These are phyloP conservation scores for Drosophila helvetica DNA, from an alignment of 2,888 invertebrate species.

Conservation along the genomic window DNA sequence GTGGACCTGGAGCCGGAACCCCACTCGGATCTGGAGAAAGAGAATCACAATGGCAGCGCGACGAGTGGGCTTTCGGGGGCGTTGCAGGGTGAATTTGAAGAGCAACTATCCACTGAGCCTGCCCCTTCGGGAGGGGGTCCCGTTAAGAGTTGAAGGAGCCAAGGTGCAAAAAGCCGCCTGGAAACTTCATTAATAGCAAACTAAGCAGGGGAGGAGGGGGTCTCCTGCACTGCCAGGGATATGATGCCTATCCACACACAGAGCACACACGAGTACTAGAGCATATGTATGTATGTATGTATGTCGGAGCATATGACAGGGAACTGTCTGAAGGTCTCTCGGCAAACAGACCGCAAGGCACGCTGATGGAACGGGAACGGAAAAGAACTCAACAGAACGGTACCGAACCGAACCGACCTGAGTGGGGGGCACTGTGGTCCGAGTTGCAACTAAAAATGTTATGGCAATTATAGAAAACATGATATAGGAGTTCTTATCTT, in stretches of 20 bases:
- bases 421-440: conserved; percentile 11
- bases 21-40: neutral
- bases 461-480: neutral
- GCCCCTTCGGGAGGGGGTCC: conserved; percentile 33
- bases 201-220: conserved; percentile 55
- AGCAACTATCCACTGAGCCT: conserved; percentile 43
- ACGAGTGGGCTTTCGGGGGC: conserved; percentile 19
- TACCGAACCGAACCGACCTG: neutral
- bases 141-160: conserved; percentile 24
- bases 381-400: neutral
- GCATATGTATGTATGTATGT: too few species aligned
- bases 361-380: conserved; percentile 13
- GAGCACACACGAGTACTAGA: neutral
- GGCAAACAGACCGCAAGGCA: conserved; percentile 29
- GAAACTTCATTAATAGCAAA: conserved; percentile 77
- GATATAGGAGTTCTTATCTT: too few species aligned
- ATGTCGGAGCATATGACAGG: conserved; percentile 52
- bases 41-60: conserved; percentile 48
- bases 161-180: conserved; percentile 55
- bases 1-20: neutral
- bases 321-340: conserved; percentile 49
- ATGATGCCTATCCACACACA: conserved; percentile 38
- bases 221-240: conserved; percentile 45
- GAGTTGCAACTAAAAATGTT: neutral
- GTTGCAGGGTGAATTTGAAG: conserved; percentile 48